phyloP scores from a whole-genome alignment of 2,888 invertebrate genomes.

The Fragum whitleyi region DNA sequence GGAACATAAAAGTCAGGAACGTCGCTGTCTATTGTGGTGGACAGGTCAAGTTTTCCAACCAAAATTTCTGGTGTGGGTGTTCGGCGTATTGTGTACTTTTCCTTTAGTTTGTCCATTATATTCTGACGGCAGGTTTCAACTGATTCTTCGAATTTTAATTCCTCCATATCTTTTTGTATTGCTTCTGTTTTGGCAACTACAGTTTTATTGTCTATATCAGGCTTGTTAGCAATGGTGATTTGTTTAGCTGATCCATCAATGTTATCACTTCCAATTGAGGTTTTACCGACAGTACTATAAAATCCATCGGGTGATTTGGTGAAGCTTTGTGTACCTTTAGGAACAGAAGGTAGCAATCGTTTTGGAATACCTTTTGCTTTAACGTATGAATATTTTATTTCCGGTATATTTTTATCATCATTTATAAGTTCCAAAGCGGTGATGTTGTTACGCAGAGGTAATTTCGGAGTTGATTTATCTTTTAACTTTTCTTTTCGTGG shows the following conservation, averaged over 20 bases:
- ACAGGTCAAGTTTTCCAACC: neutral
- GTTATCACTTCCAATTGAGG: neutral
- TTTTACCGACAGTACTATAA: neutral
- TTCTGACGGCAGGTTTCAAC: constrained; percentile 52
- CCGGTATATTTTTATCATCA: neutral
- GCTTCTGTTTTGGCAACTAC: neutral
- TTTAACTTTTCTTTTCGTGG: constrained; percentile 6
- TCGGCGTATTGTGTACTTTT: constrained; percentile 20
- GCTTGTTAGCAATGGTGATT: neutral
- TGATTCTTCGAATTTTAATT: constrained; percentile 54
- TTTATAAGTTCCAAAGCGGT: neutral
- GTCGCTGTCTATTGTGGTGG: neutral
- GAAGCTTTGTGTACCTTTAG: constrained; percentile 5
- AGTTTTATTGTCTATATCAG: neutral
- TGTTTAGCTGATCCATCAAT: neutral
- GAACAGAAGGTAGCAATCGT: constrained; percentile 44
- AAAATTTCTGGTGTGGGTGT: neutral
- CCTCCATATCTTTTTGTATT: constrained; percentile 39
- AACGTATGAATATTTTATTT: constrained; percentile 3
- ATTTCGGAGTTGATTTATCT: neutral
- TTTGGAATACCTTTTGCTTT: constrained; percentile 26
- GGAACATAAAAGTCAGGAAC: neutral
- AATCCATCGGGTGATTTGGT: neutral
- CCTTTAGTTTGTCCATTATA: constrained; percentile 53
- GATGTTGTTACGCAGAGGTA: neutral